phyloP scores from a whole-genome alignment of 1,140 invertebrate species.

The Ylistrum balloti region DNA sequence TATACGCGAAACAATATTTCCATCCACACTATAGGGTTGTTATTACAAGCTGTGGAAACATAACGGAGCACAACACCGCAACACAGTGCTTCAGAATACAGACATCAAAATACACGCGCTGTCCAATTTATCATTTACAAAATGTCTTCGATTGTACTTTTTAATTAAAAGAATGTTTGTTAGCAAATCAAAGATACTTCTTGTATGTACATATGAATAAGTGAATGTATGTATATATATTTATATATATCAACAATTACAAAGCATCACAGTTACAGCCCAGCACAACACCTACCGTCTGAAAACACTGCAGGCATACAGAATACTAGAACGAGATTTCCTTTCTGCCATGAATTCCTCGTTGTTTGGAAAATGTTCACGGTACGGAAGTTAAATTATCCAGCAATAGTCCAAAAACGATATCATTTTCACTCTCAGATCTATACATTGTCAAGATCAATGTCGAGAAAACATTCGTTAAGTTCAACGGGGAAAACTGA shows the following conservation, averaged over 20 bases:
- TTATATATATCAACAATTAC: not conserved
- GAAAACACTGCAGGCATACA: not conserved
- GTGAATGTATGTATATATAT: not conserved
- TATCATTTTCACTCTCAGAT: not conserved
- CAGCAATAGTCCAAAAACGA: not conserved
- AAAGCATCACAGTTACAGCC: not conserved
- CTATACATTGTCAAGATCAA: not conserved
- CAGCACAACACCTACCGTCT: not conserved
- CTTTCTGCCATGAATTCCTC: not conserved
- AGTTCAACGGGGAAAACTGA: not conserved
- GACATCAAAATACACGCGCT: not conserved
- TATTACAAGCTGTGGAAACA: slow-evolving; percentile 16
- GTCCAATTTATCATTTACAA: not conserved
- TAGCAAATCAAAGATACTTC: not conserved
- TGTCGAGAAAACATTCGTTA: not conserved
- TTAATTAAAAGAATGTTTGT: not conserved
- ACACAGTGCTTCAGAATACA: not conserved
- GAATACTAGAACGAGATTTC: not conserved
- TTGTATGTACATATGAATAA: not conserved
- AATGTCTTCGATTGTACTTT: not conserved
- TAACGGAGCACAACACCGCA: not conserved
- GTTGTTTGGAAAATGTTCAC: not conserved
- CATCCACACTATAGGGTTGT: not conserved
- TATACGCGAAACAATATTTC: not conserved
- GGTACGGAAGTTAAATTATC: not conserved